A percentile compares a stretch with the other conserved stretches of the same genome.
Evolutionary conservation across 2,888 invertebrate species (phyloP).

Genomic region (Pristionchus arcanus): DNA sequence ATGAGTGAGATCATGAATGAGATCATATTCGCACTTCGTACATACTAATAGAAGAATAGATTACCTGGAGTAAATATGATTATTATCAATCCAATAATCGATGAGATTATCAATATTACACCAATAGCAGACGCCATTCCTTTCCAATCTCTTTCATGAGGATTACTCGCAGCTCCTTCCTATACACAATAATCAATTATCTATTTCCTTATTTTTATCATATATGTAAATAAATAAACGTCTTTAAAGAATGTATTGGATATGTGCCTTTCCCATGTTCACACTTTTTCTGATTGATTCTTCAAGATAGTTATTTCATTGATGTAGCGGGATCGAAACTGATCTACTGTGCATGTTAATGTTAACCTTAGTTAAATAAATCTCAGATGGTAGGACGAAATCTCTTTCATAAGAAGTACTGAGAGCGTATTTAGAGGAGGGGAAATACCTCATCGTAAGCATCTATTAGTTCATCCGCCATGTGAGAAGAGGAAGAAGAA

Average conservation of each 20-base stretch:
- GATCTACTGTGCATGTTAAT: too few relatives aligned
- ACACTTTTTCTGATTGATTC: too few relatives aligned
- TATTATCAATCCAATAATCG: slow-evolving; percentile 3
- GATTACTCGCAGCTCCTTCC: not conserved
- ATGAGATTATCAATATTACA: slow-evolving; percentile 36
- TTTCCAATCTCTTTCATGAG: slow-evolving; percentile 48
- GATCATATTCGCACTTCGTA: not conserved
- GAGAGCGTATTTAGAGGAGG: too few relatives aligned
- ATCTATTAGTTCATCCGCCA: slow-evolving; percentile 43
- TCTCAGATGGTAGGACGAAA: too few relatives aligned
- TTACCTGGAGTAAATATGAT: slow-evolving; percentile 44
- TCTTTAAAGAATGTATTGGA: too few relatives aligned
- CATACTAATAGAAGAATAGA: not conserved
- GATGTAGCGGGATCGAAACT: too few relatives aligned
- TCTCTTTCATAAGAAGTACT: too few relatives aligned
- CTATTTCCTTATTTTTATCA: too few relatives aligned
- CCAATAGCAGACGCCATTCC: slow-evolving; percentile 3
- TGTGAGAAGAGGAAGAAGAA: not conserved
- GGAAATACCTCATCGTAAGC: slow-evolving; percentile 8
- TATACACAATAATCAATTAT: not conserved
- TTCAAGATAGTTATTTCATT: too few relatives aligned
- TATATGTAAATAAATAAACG: too few relatives aligned
- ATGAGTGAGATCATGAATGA: not conserved
- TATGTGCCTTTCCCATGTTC: too few relatives aligned
- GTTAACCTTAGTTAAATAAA: too few relatives aligned